Conservation (phyloP, 2,888 invertebrate species). For the Digitonthophagus gazella region DNA sequence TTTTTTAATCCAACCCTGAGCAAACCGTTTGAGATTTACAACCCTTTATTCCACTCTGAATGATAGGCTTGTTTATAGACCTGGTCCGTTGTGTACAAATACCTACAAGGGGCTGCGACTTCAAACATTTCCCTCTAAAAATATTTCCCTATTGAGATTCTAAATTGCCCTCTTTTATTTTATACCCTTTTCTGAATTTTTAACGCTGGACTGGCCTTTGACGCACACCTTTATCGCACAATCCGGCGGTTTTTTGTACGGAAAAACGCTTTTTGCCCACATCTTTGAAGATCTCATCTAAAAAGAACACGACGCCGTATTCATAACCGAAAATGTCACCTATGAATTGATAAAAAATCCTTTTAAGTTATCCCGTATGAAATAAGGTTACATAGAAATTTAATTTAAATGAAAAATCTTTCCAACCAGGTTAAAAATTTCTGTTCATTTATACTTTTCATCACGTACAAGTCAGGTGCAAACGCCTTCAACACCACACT, state of each 20-base stretch:
- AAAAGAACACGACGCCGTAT: not conserved
- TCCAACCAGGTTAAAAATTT: too few relatives aligned
- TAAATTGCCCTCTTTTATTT: slow-evolving; percentile 14
- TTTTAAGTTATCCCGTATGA: not conserved
- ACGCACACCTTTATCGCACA: not conserved
- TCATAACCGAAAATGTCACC: not conserved
- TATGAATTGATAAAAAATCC: not conserved
- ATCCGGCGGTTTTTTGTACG: not conserved
- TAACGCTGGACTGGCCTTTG: not conserved
- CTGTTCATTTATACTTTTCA: not conserved
- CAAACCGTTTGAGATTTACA: not conserved
- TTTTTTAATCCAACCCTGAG: not conserved
- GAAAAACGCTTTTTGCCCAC: not conserved
- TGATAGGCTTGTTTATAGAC: slow-evolving; percentile 5
- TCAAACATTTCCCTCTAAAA: slow-evolving; percentile 16
- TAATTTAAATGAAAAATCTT: too few relatives aligned
- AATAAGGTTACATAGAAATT: not conserved
- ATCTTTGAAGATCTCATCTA: not conserved
- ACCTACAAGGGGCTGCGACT: not conserved
- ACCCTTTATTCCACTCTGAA: not conserved
- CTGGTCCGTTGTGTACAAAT: slow-evolving; percentile 12
- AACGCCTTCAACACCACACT: not conserved
- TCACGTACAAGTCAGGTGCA: not conserved
- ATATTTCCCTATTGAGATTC: slow-evolving; percentile 9
- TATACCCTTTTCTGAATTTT: slow-evolving; percentile 13